Evolutionary conservation across 2,888 invertebrate species (phyloP), one percentile per base, ranked within the genome.

Genomic region (Syritta pipiens): DNA sequence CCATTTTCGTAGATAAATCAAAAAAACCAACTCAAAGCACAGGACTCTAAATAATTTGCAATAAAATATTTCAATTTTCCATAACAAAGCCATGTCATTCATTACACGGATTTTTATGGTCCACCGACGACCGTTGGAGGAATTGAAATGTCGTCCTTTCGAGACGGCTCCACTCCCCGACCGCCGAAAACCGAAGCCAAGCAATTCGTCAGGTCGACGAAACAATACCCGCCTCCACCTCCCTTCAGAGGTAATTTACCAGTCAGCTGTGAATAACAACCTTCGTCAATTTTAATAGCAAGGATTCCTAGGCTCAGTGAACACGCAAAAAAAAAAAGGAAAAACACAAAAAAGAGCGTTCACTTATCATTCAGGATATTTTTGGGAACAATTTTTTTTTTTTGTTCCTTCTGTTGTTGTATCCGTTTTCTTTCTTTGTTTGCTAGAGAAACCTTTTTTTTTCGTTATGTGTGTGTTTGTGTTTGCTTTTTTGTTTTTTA

Each of bases 221-320:
- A 35, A 17, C n/a, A 9, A n/a, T 7, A 2, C n/a, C 10, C 4
- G 7, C 1, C n/a, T 7, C n/a, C 10, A 3, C 9, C 5, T 3
- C 22, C 44, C 28, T 40, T 42, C 26, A 20, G 22, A 55, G 62
- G 55, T 55, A 55, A 69, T 69, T 68, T 57, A 22, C 55, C 53
- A 75, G 75, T 75, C 69, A 75, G 69, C 75, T 69, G 75, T 75
- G 75, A 62, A 75, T 69, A 75, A 75, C 55, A 69, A 62, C 75
- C 69, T 62, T 57, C 69, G 62, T 69, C 69, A 75, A 69, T 75
- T 75, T 75, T 69, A 68, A 69, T 75, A 62, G 49, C 55, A 57
- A 65, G 55, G 42, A 75, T 62, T 69, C 53, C 49, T 46, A 76
- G 49, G 63, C 49, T 63, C 53, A 51, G 49, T 63, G 62, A 55